These are phyloP conservation scores for Microcaecilia unicolor DNA, from an alignment of 2,797 vertebrate genomes.

Conservation along the genomic window DNA sequence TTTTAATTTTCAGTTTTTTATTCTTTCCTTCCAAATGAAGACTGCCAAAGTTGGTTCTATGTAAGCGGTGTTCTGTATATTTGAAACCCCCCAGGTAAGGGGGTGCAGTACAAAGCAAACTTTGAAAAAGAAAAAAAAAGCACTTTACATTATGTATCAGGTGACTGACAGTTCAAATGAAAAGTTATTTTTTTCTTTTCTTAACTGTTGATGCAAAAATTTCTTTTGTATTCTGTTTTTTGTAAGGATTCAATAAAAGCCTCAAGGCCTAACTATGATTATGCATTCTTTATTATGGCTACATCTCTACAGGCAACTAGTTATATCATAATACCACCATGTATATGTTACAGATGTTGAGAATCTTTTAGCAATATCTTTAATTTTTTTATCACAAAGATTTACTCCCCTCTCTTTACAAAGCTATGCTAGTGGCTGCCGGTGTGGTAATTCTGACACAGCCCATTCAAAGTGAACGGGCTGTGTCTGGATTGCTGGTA, in stretches of 20 bases:
- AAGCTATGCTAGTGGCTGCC: no score
- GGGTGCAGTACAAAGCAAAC: not conserved
- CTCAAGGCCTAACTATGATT: constrained; percentile 2
- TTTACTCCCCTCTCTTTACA: no score
- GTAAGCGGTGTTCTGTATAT: constrained; percentile 17
- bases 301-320: no score
- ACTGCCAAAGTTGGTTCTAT: constrained; percentile 37
- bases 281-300: no score
- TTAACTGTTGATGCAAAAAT: constrained; percentile 56
- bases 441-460: no score
- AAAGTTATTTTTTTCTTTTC: constrained; percentile 51
- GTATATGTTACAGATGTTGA: no score
- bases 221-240: constrained; percentile 78
- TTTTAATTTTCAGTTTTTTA: no score
- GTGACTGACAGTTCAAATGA: constrained; percentile 49
- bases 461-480: no score
- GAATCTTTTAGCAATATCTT: no score
- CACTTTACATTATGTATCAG: constrained; percentile 60
- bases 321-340: no score
- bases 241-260: constrained; percentile 70
- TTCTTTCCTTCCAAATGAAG: constrained; percentile 22
- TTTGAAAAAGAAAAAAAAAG: constrained; percentile 51
- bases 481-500: no score
- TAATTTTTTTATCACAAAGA: no score
- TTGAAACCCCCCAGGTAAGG: not conserved